These are phyloP conservation scores for Setophaga kirtlandii DNA, from an alignment of 2,113 vertebrate genomes.

Conservation along the genomic window DNA sequence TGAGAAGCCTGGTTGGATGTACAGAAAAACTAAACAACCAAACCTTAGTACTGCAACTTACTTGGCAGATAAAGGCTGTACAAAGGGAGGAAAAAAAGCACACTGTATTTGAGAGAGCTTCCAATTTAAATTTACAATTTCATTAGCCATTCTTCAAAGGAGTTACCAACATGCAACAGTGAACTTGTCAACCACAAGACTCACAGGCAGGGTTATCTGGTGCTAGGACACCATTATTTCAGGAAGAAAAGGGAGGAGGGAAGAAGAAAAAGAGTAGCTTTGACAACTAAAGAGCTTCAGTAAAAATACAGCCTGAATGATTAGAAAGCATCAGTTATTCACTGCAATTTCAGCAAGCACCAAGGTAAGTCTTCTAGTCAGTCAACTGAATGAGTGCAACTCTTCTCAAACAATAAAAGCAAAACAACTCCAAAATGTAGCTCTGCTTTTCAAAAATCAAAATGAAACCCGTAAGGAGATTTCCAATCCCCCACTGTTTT, in stretches of 20 bases:
- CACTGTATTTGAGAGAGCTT: slow-evolving; percentile 1
- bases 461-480: neutral
- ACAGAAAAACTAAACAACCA: slow-evolving; percentile 47
- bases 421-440: neutral
- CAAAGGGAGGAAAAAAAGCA: neutral
- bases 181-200: neutral
- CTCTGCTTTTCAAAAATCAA: neutral
- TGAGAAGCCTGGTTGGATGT: slow-evolving; percentile 13
- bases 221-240: slow-evolving; percentile 6
- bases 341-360: neutral
- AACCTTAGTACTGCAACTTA: neutral
- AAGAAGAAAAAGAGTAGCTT: neutral
- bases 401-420: neutral
- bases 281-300: neutral
- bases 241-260: neutral
- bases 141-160: slow-evolving; percentile 35
- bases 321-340: neutral
- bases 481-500: neutral
- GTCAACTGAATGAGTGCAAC: neutral
- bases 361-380: neutral
- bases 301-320: neutral
- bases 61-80: slow-evolving; percentile 14
- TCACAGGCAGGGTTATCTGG: neutral
- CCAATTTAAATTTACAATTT: slow-evolving; percentile 49
- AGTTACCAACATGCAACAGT: neutral